Percentiles rank a stretch among this genome's conserved stretches.
phyloP scores from a whole-genome alignment of 2,888 invertebrate genomes.

The Harmothoe impar region DNA sequence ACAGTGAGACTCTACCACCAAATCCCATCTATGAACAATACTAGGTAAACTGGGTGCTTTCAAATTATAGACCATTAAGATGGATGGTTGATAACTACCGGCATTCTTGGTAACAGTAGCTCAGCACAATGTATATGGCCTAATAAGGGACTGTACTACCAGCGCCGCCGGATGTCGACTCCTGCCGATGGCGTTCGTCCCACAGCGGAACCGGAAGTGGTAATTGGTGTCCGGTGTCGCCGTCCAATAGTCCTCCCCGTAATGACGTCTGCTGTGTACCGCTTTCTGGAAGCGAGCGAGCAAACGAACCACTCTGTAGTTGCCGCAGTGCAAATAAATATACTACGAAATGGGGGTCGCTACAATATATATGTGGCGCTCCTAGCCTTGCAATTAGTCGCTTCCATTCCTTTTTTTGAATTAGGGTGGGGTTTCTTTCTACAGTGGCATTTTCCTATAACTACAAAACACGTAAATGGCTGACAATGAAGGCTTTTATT shows the following conservation, averaged over 20 bases:
- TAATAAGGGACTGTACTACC: constrained; percentile 46
- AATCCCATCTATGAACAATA: no score
- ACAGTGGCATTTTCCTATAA: no score
- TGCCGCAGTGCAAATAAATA: neutral
- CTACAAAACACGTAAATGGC: no score
- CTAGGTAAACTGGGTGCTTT: neutral
- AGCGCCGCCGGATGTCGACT: constrained; percentile 5
- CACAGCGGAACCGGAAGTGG: constrained; percentile 45
- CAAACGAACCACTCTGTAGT: neutral
- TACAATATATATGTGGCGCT: no score
- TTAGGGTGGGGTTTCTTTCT: no score
- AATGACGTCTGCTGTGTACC: constrained; percentile 14
- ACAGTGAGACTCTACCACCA: neutral
- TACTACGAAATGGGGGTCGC: neutral
- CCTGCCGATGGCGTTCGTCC: constrained; percentile 7
- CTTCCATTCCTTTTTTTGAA: no score
- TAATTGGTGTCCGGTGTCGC: constrained; percentile 54
- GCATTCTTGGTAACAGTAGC: neutral
- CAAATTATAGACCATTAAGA: neutral
- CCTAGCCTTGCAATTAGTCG: no score
- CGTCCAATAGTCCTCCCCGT: constrained; percentile 3
- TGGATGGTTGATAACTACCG: neutral
- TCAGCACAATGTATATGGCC: no score
- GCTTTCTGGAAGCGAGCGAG: constrained; percentile 30
- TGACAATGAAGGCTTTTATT: no score